phyloP scores from a whole-genome alignment of 2,797 vertebrate species.

The Philypnodon macrostomus region DNA sequence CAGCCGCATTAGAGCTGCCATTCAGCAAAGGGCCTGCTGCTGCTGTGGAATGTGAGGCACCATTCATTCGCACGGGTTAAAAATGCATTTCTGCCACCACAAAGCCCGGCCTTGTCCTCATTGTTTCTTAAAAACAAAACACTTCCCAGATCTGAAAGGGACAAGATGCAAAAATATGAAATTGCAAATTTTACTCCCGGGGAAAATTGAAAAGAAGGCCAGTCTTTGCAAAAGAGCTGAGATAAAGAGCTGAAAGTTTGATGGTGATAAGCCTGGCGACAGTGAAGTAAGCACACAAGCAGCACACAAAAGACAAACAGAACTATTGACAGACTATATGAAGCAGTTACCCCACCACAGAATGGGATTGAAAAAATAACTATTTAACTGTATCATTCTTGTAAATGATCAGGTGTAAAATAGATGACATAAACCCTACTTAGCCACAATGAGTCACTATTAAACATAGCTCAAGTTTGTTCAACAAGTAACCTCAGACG shows the following conservation, averaged over 20 bases:
- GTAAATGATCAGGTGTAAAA: no score
- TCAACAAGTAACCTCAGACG: constrained; percentile 47
- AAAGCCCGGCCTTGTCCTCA: constrained; percentile 78
- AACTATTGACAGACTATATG: constrained; percentile 40
- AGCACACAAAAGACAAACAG: constrained; percentile 52
- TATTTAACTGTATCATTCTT: constrained; percentile 8
- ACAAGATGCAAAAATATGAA: constrained; percentile 44
- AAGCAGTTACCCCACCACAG: no score
- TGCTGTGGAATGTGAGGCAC: constrained; percentile 77
- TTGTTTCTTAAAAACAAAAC: constrained; percentile 74
- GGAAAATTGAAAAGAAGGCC: neutral
- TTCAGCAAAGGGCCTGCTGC: constrained; percentile 71
- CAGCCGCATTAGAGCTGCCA: constrained; percentile 70
- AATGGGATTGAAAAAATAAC: no score
- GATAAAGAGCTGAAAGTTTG: constrained; percentile 57
- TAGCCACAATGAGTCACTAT: constrained; percentile 17
- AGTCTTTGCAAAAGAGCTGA: constrained; percentile 21
- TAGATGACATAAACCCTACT: constrained; percentile 13
- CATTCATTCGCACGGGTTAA: constrained; percentile 77
- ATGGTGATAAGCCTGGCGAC: constrained; percentile 48
- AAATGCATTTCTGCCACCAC: constrained; percentile 77
- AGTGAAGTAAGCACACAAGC: constrained; percentile 46
- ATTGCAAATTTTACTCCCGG: constrained; percentile 59
- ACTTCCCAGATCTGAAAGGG: constrained; percentile 57
- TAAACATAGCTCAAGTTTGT: constrained; percentile 17